phyloP scores from a whole-genome alignment of 2,113 vertebrate genomes.

The Chlamydotis undulata region DNA sequence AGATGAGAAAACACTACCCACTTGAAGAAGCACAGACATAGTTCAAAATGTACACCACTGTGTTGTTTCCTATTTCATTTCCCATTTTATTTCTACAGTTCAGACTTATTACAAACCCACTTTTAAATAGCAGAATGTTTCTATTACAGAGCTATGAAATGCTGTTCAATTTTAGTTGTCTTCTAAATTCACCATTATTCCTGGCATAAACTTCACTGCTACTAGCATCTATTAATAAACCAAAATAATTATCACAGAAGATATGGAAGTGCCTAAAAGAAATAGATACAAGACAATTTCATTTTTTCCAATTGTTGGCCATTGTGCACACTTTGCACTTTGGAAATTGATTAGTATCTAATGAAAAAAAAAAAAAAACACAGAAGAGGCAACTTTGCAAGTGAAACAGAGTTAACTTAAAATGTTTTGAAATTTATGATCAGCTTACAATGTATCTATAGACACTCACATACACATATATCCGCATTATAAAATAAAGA shows the following conservation, averaged over 20 bases:
- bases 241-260: not conserved
- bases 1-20: constrained; percentile 24
- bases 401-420: not conserved
- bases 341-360: not conserved
- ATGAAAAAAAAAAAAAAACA: not conserved
- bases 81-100: not conserved
- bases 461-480: not conserved
- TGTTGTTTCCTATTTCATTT: not conserved
- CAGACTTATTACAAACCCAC: not conserved
- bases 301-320: not conserved
- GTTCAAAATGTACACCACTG: not conserved
- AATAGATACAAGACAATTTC: fast-evolving
- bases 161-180: not conserved
- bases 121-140: not conserved
- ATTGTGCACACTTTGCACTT: not conserved
- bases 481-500: not conserved
- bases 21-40: constrained; percentile 26
- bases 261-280: not conserved
- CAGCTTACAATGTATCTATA: not conserved
- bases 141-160: not conserved
- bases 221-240: not conserved
- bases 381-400: not conserved
- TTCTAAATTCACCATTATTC: not conserved
- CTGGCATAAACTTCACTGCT: not conserved
- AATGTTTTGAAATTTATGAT: not conserved